A percentile compares a stretch with the other conserved stretches of the same genome.
These are phyloP conservation scores for Drosophila saltans DNA, from an alignment of 1,140 invertebrate species.

Conservation along the genomic window DNA sequence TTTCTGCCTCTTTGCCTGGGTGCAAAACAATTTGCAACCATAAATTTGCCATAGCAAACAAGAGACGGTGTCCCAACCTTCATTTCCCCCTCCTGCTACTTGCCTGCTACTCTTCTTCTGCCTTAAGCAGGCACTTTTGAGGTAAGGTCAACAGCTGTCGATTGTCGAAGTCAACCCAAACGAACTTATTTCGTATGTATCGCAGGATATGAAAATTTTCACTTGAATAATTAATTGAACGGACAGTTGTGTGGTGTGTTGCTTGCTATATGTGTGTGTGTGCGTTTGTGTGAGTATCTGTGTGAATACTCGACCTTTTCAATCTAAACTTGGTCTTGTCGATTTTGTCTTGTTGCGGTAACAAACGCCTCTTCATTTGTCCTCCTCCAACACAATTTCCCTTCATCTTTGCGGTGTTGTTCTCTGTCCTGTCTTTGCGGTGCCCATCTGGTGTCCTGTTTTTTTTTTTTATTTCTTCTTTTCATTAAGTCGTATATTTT, in stretches of 20 bases:
- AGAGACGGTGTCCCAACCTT: slow-evolving; percentile 21
- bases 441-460: slow-evolving; percentile 21
- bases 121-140: slow-evolving; percentile 50
- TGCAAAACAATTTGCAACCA: slow-evolving; percentile 82
- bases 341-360: slow-evolving; percentile 70
- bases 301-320: slow-evolving; percentile 9
- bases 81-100: not conserved
- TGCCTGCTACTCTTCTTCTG: not conserved
- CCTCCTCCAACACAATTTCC: slow-evolving; percentile 1
- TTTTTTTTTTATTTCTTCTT: slow-evolving; percentile 20
- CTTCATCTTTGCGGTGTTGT: slow-evolving; percentile 32
- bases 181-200: slow-evolving; percentile 76
- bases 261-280: not conserved
- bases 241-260: slow-evolving; percentile 27
- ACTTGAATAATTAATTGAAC: slow-evolving; percentile 83
- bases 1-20: slow-evolving; percentile 51
- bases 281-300: not conserved
- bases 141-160: slow-evolving; percentile 79
- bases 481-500: slow-evolving; percentile 68
- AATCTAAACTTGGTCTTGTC: slow-evolving; percentile 29
- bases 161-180: slow-evolving; percentile 35
- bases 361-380: slow-evolving; percentile 30
- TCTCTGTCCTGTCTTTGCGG: slow-evolving; percentile 42
- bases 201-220: slow-evolving; percentile 80
- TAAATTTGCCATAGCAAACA: slow-evolving; percentile 73